These are phyloP conservation scores for Halcyon leucocephala DNA, from an alignment of 2,797 vertebrate genomes.

Conservation along the genomic window DNA sequence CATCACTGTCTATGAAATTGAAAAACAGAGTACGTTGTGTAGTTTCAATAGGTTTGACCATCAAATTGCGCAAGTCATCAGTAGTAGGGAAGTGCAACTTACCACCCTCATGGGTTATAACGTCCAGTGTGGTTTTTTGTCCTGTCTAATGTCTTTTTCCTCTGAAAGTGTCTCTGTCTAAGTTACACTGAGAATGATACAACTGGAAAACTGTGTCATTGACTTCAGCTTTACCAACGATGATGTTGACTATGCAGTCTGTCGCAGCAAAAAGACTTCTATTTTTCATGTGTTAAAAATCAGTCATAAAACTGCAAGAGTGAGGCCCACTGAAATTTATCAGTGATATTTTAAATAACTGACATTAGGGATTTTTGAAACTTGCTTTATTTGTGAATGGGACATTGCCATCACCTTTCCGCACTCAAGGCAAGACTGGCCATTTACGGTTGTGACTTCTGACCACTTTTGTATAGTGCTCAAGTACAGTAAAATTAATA, in stretches of 20 bases:
- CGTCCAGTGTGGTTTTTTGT: background rate
- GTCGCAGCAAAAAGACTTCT: background rate
- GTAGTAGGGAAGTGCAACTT: background rate
- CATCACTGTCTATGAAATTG: constrained; percentile 21
- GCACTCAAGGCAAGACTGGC: background rate
- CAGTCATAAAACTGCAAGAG: background rate
- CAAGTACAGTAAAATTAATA: background rate
- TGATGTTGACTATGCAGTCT: background rate
- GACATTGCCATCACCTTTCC: background rate
- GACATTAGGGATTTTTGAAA: background rate
- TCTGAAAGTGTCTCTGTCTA: background rate
- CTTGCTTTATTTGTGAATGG: background rate
- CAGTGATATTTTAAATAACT: background rate
- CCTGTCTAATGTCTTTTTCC: background rate
- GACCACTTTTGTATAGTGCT: background rate
- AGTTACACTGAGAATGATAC: background rate
- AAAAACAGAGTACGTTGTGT: constrained; percentile 24
- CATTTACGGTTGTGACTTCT: background rate
- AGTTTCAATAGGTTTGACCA: constrained; percentile 4
- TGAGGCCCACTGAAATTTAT: background rate
- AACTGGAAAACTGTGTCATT: background rate
- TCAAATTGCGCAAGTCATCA: background rate
- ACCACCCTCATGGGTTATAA: background rate
- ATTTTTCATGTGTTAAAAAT: background rate
- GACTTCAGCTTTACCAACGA: background rate